Percentiles rank a stretch among this genome's conserved stretches.
Evolutionary conservation across 2,888 invertebrate species (phyloP).

Genomic region (Lysandra bellargus): DNA sequence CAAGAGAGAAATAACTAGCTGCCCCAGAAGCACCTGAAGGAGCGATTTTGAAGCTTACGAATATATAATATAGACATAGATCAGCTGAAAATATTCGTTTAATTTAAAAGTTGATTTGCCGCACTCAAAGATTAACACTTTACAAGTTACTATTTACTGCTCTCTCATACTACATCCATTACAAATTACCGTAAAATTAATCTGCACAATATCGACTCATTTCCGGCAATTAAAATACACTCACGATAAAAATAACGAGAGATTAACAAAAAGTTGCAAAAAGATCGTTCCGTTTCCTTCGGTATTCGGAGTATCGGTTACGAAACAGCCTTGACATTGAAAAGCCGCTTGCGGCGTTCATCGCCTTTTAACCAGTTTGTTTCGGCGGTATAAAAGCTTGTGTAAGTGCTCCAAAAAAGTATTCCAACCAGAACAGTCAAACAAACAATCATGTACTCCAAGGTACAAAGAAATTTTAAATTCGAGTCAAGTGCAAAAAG

Average conservation of each 20-base stretch:
- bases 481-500: conserved; percentile 5
- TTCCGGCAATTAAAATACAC: conserved; percentile 4
- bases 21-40: too few relatives aligned
- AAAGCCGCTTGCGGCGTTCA: conserved; percentile 57
- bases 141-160: not conserved
- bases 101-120: too few relatives aligned
- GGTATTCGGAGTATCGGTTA: conserved; percentile 17
- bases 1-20: too few relatives aligned
- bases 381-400: conserved; percentile 71
- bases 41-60: too few relatives aligned
- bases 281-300: conserved; percentile 29
- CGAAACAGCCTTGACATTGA: conserved; percentile 66
- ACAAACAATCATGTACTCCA: conserved; percentile 72
- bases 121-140: not conserved
- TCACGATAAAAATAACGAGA: not conserved
- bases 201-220: not conserved
- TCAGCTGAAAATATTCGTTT: too few relatives aligned
- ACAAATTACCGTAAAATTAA: not conserved
- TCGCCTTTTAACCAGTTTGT: conserved; percentile 47
- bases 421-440: conserved; percentile 61
- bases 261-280: conserved; percentile 10
- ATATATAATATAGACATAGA: too few relatives aligned
- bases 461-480: conserved; percentile 52
- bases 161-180: not conserved
- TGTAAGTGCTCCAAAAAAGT: conserved; percentile 61